phyloP scores from a whole-genome alignment of 2,797 vertebrate genomes.

The Linurgus olivaceus region DNA sequence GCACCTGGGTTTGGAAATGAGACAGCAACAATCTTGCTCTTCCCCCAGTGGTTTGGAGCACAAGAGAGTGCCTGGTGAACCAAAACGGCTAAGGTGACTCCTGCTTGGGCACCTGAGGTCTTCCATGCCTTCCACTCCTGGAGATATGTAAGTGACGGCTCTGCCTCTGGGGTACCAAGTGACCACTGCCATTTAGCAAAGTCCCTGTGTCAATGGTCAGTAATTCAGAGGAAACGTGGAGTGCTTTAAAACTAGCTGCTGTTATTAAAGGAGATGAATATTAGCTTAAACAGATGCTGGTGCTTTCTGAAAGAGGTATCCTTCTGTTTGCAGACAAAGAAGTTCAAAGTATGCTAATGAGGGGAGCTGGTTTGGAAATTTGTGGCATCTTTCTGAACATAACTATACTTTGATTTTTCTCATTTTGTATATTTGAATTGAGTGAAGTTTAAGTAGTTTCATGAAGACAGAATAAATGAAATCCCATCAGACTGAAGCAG shows the following conservation, averaged over 20 bases:
- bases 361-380: not conserved
- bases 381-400: not conserved
- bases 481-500: not conserved
- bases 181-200: not conserved
- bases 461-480: not conserved
- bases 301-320: not conserved
- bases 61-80: not conserved
- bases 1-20: not conserved
- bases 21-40: not conserved
- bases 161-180: not conserved
- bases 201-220: not conserved
- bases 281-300: not conserved
- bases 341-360: rapidly evolving
- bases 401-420: not conserved
- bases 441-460: not conserved
- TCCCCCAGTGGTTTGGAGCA: not conserved
- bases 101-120: not conserved
- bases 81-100: not conserved
- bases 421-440: not conserved
- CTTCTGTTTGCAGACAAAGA: not conserved
- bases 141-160: not conserved
- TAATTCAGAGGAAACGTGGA: not conserved
- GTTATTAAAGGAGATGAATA: not conserved
- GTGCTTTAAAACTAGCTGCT: not conserved
- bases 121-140: not conserved